Percentiles rank a stretch among this genome's conserved stretches.
Conservation (phyloP, 53 echinoderm and acorn worm species). For the Hippasteria phrygiana region DNA sequence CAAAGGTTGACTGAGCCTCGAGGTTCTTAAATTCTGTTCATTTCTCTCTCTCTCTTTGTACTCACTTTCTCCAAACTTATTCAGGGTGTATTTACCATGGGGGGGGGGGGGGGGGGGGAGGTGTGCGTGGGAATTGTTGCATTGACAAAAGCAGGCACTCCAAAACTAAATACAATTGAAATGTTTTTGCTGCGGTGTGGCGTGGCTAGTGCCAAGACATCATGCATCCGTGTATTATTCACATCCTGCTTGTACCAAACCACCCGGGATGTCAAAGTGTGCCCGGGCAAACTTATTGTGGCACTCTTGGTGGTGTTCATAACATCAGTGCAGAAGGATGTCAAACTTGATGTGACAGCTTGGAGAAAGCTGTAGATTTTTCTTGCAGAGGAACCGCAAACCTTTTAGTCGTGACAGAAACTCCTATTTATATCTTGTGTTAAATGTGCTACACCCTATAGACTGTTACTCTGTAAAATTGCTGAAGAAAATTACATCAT, state of each 20-base stretch:
- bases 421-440: too few species aligned
- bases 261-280: not conserved
- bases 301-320: not conserved
- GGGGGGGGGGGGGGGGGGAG: too few species aligned
- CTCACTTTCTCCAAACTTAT: too few species aligned
- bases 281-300: conserved; percentile 7
- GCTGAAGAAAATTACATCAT: too few species aligned
- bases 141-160: not conserved
- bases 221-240: conserved; percentile 38
- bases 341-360: conserved; percentile 7
- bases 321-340: not conserved
- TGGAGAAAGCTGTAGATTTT: not conserved
- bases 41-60: too few species aligned
- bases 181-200: not conserved
- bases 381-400: not conserved
- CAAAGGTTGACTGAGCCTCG: too few species aligned
- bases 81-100: too few species aligned
- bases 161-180: not conserved
- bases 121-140: not conserved
- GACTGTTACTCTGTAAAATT: too few species aligned
- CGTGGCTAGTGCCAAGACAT: not conserved
- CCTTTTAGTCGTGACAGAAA: not conserved
- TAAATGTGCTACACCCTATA: too few species aligned
- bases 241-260: conserved; percentile 13
- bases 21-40: too few species aligned